Conservation (phyloP, 2,113 vertebrate species). For the Zosterops pallidus region DNA sequence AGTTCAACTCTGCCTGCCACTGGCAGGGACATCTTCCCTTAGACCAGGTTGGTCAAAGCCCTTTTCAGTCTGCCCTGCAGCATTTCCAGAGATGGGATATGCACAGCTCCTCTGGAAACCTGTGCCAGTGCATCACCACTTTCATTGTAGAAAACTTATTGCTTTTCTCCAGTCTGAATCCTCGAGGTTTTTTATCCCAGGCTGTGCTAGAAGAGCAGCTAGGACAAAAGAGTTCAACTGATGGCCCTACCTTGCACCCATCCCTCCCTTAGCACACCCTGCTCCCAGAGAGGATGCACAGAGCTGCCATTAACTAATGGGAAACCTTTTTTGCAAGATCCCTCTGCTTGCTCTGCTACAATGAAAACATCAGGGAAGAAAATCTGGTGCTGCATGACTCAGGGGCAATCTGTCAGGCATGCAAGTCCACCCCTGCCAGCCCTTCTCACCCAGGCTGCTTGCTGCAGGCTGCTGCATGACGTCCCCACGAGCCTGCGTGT, state of each 20-base stretch:
- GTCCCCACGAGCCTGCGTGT: neutral
- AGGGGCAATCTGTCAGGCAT: neutral
- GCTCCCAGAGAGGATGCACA: neutral
- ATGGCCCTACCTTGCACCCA: accelerated
- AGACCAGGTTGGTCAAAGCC: neutral
- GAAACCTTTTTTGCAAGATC: neutral
- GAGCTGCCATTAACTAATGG: accelerated
- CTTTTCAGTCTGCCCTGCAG: neutral
- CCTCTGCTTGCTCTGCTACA: neutral
- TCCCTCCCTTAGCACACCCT: neutral
- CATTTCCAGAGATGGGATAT: neutral
- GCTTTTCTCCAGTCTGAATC: neutral
- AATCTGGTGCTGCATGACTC: neutral
- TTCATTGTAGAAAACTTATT: accelerated
- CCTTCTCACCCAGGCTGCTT: neutral
- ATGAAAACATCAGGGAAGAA: neutral
- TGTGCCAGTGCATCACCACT: neutral
- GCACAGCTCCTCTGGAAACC: neutral
- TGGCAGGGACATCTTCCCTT: neutral
- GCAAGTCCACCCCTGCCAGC: neutral
- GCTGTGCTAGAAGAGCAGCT: accelerated
- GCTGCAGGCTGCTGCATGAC: neutral
- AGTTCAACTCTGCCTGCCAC: neutral
- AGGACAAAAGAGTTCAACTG: accelerated
- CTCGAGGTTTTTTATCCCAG: neutral